Evolutionary conservation across 2,797 vertebrate species (phyloP).

Genomic region (Sebastes umbrosus): DNA sequence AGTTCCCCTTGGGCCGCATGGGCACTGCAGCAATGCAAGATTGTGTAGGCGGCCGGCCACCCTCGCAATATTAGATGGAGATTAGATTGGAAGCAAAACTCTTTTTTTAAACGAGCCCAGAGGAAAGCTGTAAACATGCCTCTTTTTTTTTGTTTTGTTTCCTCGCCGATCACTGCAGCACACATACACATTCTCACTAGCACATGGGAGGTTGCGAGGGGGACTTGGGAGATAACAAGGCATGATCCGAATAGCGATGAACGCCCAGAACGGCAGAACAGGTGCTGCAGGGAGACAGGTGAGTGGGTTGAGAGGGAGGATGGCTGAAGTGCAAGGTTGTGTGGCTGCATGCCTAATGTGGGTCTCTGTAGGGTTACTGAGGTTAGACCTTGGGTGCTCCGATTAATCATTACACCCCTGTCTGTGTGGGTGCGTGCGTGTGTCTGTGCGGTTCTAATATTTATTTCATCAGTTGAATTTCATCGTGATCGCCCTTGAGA

Average conservation of each 20-base stretch:
- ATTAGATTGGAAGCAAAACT: conserved; percentile 75
- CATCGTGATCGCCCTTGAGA: conserved; percentile 47
- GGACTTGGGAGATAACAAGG: conserved; percentile 46
- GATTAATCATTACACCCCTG: conserved; percentile 71
- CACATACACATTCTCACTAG: conserved; percentile 42
- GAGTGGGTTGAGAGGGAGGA: conserved; percentile 53
- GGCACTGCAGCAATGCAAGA: conserved; percentile 59
- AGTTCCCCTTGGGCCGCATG: conserved; percentile 63
- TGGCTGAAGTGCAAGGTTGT: conserved; percentile 58
- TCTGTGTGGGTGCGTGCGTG: conserved; percentile 7
- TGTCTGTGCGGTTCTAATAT: conserved; percentile 28
- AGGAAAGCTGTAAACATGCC: conserved; percentile 77
- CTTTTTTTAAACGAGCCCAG: conserved; percentile 70
- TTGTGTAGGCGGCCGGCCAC: conserved; percentile 65
- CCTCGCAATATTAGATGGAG: conserved; percentile 72
- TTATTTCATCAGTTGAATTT: conserved; percentile 44
- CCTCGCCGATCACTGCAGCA: background rate
- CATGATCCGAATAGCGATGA: conserved; percentile 76
- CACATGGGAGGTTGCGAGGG: conserved; percentile 46
- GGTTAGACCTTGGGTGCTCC: conserved; percentile 56
- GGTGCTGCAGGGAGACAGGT: conserved; percentile 71
- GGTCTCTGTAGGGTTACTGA: conserved; percentile 43
- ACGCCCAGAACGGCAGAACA: conserved; percentile 55
- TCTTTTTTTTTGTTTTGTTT: background rate
- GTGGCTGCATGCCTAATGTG: conserved; percentile 70